Base-by-base conservation (phyloP, 1,140 invertebrate genomes). In the Neoseiulus cucumeris region DNA sequence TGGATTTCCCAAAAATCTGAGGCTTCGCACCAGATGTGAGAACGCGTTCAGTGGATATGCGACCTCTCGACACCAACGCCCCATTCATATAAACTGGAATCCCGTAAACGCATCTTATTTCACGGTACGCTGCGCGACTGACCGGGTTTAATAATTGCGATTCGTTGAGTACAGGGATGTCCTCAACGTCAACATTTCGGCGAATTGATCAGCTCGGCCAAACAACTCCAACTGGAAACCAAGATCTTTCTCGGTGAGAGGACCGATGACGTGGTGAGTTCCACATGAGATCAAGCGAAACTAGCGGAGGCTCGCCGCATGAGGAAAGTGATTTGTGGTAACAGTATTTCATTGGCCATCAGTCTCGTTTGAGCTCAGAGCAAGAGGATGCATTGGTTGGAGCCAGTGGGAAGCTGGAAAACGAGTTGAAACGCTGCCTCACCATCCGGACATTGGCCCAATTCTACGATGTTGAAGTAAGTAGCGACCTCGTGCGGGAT, bases 171-270 rank as follows among this genome's bases (percentile, higher is more conserved):
- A 68, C 75, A 74, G 66, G 69, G 84, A 82, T 75, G 76, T 5
- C 78, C 76, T 68, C 72, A 81, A 39, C 74, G 82, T 67, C 76
- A 78, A 64, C 72, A 79, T 44, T 76, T 83, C 14, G 82, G 81
- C 2, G 81, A 84, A 68, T 74, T 84, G 29, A 80, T 84, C 0
- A 79, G 79, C 22, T 80, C 75, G 81, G 80, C 85, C 1, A 80
- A 83, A 64, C 80, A 83, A 69, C 75, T 89, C 2, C 83, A 87
- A 66, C 83, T 85, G 72, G 85, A 87, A 73, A 82, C 85, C 2
- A 84, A 81, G 69, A 79, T 79, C 68, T 76, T 87, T 65, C 75
- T 88, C 1, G 77, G 82, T 64, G 84, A 87, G 69, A 84, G 84
- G 72, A 80, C 80, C 2, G 79, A 83, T 65, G 81, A 80, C 69